Evolutionary conservation across 1,140 invertebrate genomes (phyloP), one percentile per base, ranked within the genome.

Genomic region (Stratiolaelaps scimitus): DNA sequence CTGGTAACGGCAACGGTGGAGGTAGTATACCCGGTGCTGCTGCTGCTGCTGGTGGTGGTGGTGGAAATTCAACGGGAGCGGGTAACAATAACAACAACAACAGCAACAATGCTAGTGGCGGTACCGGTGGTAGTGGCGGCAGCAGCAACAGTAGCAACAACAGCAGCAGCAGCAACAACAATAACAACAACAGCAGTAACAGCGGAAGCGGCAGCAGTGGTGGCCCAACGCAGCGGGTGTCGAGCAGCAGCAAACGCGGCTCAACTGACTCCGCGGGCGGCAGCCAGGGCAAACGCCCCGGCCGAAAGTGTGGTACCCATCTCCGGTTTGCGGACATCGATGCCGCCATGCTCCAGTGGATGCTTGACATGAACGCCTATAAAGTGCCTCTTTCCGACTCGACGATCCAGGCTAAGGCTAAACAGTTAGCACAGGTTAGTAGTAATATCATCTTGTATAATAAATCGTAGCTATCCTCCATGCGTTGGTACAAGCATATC

Each of bases 381-480:
- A 60, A 60, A 60, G 23, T 26, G 53, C 53, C 53, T 60, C 53
- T 60, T 34, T 60, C 53, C 17, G 53, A 60, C 53, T 60, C 53
- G 53, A 60, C 53, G 53, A 60, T 60, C 53, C 53, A 60, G 53
- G 53, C 53, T 60, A 60, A 60, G 53, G 53, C 53, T 34, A 60
- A 60, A 60, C 53, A 60, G 53, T 60, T 60, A 60, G 53, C 53
- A 60, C 53, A 60, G 53, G 53, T 60, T 15, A 60, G 53, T 60
- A 34, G 47, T 4, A 4, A 40, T 40, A 40, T 10, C 4, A 40
- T 10, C 10, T 40, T 40, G 34, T 40, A 40, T 10, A 40, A 40
- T 4, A 4, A 40, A 4, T 40, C 34, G 34, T n/a, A n/a, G n/a
- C n/a, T n/a, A n/a, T n/a, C n/a, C n/a, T n/a, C n/a, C n/a, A n/a